A percentile compares a stretch with the other conserved stretches of the same genome.
phyloP scores from a whole-genome alignment of 2,113 vertebrate genomes.

The Colinus virginianus region DNA sequence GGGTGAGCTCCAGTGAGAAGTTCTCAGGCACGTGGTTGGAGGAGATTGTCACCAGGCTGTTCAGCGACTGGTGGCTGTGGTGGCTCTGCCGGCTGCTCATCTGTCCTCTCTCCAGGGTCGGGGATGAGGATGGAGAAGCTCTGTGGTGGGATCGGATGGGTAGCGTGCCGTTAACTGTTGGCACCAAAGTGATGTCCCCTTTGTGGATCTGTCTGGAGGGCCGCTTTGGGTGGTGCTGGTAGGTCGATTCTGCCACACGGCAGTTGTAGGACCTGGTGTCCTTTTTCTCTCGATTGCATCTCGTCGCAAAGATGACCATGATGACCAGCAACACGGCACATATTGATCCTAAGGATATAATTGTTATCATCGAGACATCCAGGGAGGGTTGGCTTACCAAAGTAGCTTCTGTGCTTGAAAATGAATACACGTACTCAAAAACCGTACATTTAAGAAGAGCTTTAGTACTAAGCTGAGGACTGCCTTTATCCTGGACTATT shows the following conservation, averaged over 20 bases:
- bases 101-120: constrained; percentile 88
- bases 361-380: constrained; percentile 94
- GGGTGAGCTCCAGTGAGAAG: constrained; percentile 93
- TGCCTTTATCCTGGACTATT: constrained; percentile 91
- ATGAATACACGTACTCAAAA: constrained; percentile 83
- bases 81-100: constrained; percentile 93
- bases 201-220: constrained; percentile 97
- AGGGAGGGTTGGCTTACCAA: constrained; percentile 81
- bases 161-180: constrained; percentile 91
- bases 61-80: constrained; percentile 95
- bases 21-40: constrained; percentile 95
- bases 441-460: constrained; percentile 85
- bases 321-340: constrained; percentile 91
- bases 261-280: constrained; percentile 96
- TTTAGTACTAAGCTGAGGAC: constrained; percentile 84
- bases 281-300: constrained; percentile 94
- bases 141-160: constrained; percentile 91
- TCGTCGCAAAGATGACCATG: constrained; percentile 94
- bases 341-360: constrained; percentile 93
- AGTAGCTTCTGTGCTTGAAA: constrained; percentile 82
- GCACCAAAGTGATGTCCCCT: constrained; percentile 94
- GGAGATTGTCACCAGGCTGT: constrained; percentile 97
- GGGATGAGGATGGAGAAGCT: constrained; percentile 90
- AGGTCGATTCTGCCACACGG: constrained; percentile 92
- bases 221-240: constrained; percentile 96